These are phyloP conservation scores for Synanthedon tipuliformis DNA, from an alignment of 2,888 invertebrate species.

Conservation along the genomic window DNA sequence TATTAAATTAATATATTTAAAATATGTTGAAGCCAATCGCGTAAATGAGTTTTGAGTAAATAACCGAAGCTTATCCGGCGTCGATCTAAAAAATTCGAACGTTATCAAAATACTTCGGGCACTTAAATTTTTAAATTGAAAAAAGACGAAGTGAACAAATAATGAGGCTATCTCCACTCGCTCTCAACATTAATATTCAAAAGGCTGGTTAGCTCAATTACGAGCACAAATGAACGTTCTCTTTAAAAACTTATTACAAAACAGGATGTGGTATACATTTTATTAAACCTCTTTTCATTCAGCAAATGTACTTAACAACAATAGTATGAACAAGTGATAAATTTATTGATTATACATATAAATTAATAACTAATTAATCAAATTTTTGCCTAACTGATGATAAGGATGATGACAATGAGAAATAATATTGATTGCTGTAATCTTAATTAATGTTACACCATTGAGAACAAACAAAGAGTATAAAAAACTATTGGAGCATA, in stretches of 20 bases:
- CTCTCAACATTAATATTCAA: constrained; percentile 12
- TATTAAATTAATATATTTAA: no score
- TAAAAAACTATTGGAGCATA: no score
- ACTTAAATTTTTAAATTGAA: neutral
- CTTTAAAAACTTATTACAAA: constrained; percentile 6
- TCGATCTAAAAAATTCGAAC: constrained; percentile 26
- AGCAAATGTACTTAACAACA: no score
- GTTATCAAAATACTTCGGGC: constrained; percentile 33
- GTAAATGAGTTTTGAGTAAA: neutral
- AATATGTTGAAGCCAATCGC: no score
- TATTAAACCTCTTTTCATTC: neutral
- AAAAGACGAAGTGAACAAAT: neutral
- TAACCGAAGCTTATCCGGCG: constrained; percentile 30
- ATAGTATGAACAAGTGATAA: no score
- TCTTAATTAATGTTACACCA: no score
- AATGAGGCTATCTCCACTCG: constrained; percentile 3
- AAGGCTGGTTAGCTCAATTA: constrained; percentile 13
- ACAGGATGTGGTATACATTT: neutral
- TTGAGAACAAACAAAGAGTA: no score
- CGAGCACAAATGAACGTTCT: constrained; percentile 7
- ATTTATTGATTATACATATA: no score
- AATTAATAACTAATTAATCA: no score
- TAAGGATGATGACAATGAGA: no score
- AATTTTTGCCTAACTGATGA: no score
- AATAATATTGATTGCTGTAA: no score